Evolutionary conservation across 2,797 vertebrate species (phyloP), one percentile per base, ranked within the genome.

Genomic region (Amblyraja radiata): DNA sequence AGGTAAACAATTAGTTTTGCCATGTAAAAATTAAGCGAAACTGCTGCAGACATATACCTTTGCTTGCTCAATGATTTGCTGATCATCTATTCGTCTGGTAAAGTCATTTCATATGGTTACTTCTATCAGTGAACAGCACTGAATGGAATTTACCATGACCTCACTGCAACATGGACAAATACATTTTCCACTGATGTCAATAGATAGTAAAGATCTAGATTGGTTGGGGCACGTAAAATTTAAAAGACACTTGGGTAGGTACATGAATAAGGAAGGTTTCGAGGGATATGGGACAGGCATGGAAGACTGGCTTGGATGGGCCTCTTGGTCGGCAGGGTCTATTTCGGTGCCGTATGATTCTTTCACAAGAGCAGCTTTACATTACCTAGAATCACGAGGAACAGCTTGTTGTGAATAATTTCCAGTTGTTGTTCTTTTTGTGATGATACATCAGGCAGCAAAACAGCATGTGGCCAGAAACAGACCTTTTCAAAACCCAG

Each of bases 361-460:
- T 54, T 54, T 54, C 46, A 54, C 54, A 6, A 36, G n/a, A 68
- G 21, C 14, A 88, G 39, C n/a, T 88, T 68, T 68, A 21, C 68
- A 61, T 68, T 68, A 32, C 18, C 21, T 68, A n/a, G 84, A 32
- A 68, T 88, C 63, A 36, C 21, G 84, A 88, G 61, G 63, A 88
- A 88, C 84, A 88, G 63, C 63, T 88, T 88, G n/a, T 32, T 36
- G n/a, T 88, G 84, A 88, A 88, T 88, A 88, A 88, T 88, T 68
- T 88, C 84, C 68, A 36, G 84, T 14, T 68, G 16, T 88, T 88
- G 84, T 88, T 88, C 84, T 88, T 88, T 88, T 88, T 68, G 84
- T 88, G 84, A 68, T 68, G 25, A 25, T 88, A 68, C 68, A 88
- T 68, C 83, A 65, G 83, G 84, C 68, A 32, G 84, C 63, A 88